Evolutionary conservation across 2,797 vertebrate genomes (phyloP).

Genomic region (Sarcophilus harrisii): DNA sequence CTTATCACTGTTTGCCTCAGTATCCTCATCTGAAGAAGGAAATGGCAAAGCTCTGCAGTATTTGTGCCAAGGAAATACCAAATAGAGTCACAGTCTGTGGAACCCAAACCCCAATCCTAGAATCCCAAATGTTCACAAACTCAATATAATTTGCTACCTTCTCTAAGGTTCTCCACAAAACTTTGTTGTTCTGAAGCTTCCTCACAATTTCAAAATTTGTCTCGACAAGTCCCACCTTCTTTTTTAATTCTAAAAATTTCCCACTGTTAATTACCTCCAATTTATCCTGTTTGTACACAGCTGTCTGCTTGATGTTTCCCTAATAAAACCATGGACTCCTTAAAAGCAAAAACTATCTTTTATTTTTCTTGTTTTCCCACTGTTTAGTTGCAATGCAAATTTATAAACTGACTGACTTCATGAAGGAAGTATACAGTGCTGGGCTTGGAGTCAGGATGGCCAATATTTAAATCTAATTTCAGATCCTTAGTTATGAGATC

Average conservation of each 20-base stretch:
- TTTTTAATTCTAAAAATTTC: no score
- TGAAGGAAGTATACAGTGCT: neutral
- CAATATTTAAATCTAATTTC: neutral
- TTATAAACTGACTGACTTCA: neutral
- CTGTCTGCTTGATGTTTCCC: neutral
- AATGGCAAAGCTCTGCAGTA: neutral
- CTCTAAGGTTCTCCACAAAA: neutral
- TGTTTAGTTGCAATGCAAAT: neutral
- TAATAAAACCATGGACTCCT: neutral
- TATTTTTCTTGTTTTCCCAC: neutral
- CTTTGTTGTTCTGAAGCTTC: neutral
- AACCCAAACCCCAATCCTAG: neutral
- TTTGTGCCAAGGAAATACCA: neutral
- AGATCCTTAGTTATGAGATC: neutral
- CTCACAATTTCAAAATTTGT: neutral
- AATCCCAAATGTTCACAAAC: neutral
- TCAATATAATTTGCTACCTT: accelerated
- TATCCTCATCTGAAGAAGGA: neutral
- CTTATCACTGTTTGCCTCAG: neutral
- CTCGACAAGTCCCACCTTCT: neutral
- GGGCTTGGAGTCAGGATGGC: neutral
- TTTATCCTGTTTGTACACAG: no score
- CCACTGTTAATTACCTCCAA: accelerated
- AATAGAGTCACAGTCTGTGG: neutral
- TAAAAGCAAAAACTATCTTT: neutral